These are phyloP conservation scores for Pangasius djambal DNA, from an alignment of 2,797 vertebrate genomes.

Conservation along the genomic window DNA sequence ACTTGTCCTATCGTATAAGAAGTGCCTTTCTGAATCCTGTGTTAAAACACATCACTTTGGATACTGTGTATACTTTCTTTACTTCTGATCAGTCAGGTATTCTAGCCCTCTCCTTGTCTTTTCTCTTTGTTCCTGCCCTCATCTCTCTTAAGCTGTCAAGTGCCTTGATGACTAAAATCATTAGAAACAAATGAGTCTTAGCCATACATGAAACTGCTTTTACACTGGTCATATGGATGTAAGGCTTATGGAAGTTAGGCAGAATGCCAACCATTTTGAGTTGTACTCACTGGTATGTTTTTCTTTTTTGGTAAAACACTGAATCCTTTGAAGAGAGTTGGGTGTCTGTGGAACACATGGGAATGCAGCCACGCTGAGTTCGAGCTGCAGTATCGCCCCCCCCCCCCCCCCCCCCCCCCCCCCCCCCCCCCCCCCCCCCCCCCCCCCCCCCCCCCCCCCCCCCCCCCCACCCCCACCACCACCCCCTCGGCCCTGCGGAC, in stretches of 20 bases:
- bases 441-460: slow-evolving; percentile 55
- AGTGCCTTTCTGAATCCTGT: slow-evolving; percentile 35
- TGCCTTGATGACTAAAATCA: slow-evolving; percentile 20
- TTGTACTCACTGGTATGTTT: slow-evolving; percentile 42
- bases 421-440: slow-evolving; percentile 61
- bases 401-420: slow-evolving; percentile 71
- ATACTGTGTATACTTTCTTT: not conserved
- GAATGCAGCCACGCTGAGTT: slow-evolving; percentile 57
- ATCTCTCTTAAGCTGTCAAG: slow-evolving; percentile 26
- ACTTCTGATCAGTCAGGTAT: not conserved
- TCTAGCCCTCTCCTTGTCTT: not conserved
- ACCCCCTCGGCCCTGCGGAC: slow-evolving; percentile 62
- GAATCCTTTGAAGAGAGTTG: slow-evolving; percentile 62
- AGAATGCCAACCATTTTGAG: slow-evolving; percentile 23
- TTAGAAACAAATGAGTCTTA: slow-evolving; percentile 21
- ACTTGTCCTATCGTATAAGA: not conserved
- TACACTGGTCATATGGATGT: slow-evolving; percentile 35
- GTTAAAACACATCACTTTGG: not conserved
- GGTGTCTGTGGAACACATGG: slow-evolving; percentile 66
- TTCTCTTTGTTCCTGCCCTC: not conserved
- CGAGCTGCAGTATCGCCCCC: slow-evolving; percentile 59
- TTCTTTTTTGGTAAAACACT: slow-evolving; percentile 47
- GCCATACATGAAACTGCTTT: slow-evolving; percentile 33
- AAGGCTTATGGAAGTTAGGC: slow-evolving; percentile 25
- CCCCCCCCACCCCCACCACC: slow-evolving; percentile 55